Conservation (phyloP, 2,797 vertebrate genomes). For the Miichthys miiuy region DNA sequence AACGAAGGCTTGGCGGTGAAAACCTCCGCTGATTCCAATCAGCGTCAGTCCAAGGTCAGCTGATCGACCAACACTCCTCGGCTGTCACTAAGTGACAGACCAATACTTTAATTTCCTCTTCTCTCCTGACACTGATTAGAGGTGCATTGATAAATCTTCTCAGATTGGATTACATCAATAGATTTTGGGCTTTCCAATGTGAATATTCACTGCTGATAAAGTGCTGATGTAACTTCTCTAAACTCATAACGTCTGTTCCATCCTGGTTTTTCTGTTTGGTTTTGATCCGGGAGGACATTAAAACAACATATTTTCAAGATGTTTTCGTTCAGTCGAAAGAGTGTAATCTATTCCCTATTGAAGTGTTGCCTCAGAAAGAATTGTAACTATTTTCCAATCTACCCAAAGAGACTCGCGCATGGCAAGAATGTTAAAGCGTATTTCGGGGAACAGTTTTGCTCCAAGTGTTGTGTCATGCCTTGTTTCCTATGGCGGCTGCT, state of each 20-base stretch:
- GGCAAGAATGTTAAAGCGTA: not conserved
- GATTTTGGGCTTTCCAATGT: constrained; percentile 34
- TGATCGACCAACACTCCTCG: constrained; percentile 41
- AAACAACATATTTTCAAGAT: not conserved
- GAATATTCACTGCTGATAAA: constrained; percentile 49
- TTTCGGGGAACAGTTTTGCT: not conserved
- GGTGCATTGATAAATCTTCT: constrained; percentile 49
- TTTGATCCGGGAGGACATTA: constrained; percentile 18
- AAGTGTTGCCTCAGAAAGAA: constrained; percentile 3
- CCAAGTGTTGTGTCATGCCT: not conserved
- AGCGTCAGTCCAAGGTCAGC: constrained; percentile 42
- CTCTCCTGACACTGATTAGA: constrained; percentile 32
- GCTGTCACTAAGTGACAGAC: constrained; percentile 29
- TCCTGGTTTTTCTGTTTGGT: not conserved
- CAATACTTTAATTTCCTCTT: constrained; percentile 45
- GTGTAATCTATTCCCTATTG: not conserved
- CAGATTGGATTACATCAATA: constrained; percentile 43
- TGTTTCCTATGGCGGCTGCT: constrained; percentile 1
- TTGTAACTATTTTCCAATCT: constrained; percentile 8
- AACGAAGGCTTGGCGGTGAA: not conserved
- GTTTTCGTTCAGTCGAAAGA: not conserved
- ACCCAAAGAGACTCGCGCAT: not conserved
- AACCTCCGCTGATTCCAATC: constrained; percentile 22
- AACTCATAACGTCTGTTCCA: not conserved
- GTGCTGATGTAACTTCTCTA: constrained; percentile 13